Base-by-base conservation (phyloP, 2,888 invertebrate genomes). In the Himalopsyche tibetana region DNA sequence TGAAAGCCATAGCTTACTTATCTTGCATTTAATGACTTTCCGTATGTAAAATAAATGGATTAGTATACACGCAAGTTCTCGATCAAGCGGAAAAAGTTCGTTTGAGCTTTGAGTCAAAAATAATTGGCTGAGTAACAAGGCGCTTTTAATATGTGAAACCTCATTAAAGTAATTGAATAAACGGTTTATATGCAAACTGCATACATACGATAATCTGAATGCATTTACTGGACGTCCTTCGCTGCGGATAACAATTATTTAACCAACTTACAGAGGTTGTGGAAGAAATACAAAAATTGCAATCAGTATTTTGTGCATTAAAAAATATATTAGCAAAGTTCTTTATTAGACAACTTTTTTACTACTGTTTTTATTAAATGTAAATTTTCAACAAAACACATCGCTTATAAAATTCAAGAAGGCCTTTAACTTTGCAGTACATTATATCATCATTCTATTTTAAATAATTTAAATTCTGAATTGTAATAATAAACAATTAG, bases 101-200 rank as follows among this genome's bases (percentile, higher is more conserved):
- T 9, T 74, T 63, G 38, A 36, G 74, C 28, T 74, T 74, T 74
- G 74, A 36, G 38, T 36, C 74, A 38, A 38, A 74, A 74, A 74
- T 74, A 74, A 74, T 74, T 74, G 74, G 74, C 74, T 36, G 74
- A 36, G 74, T 74, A 74, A 36, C 38, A 74, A 36, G 74, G 36
- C 74, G 4, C 74, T 36, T 74, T 74, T 74, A 74, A 74, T 69
- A 69, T 74, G 74, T 28, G 74, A 74, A 74, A 74, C 28, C 74
- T 74, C 74, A 74, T 74, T 74, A 74, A 74, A 74, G 74, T 74
- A 74, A 74, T 74, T 74, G 74, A 36, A 36, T 74, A 74, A 74
- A 74, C 74, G 74, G 19, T 74, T 74, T 38, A 38, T 38, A 74
- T 74, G 74, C 74, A 74, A 74, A 74, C 74, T 74, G 74, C 74